These are phyloP conservation scores for Psittacula echo DNA, from an alignment of 2,797 vertebrate genomes.

Conservation along the genomic window DNA sequence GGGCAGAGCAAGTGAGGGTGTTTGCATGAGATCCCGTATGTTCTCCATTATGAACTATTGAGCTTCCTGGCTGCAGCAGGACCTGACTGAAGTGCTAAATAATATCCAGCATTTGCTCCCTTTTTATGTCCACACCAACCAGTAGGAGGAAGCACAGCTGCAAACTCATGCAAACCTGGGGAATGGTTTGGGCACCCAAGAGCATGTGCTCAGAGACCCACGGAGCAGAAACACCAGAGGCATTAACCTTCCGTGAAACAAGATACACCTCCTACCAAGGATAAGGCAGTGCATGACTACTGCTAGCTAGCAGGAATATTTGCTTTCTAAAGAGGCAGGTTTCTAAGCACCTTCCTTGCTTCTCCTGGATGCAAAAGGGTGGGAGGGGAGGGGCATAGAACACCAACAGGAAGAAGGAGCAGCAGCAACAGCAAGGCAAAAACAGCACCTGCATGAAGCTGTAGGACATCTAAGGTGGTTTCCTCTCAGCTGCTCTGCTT, in stretches of 20 bases:
- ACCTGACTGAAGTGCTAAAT: conserved; percentile 32
- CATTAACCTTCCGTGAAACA: background rate
- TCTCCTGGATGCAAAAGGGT: background rate
- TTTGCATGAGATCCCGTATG: background rate
- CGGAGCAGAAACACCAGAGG: background rate
- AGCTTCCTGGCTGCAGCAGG: background rate
- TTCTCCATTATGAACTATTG: conserved; percentile 12
- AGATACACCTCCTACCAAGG: background rate
- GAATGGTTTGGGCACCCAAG: background rate
- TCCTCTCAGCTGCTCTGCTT: background rate
- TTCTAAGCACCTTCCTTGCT: background rate
- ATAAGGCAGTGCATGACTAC: background rate
- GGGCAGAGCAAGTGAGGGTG: background rate
- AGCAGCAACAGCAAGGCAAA: background rate
- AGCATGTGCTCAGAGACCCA: background rate
- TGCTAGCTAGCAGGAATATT: background rate
- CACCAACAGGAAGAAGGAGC: background rate
- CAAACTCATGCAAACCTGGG: conserved; percentile 3
- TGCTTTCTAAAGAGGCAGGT: background rate
- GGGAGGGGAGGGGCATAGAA: background rate
- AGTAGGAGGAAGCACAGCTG: conserved; percentile 41
- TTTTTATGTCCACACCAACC: background rate
- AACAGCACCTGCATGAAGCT: accelerated
- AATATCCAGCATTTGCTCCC: conserved; percentile 26
- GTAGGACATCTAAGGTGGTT: background rate